A percentile compares a stretch with the other conserved stretches of the same genome.
Conservation (phyloP, 2,888 invertebrate species). For the Nymphalis polychloros region DNA sequence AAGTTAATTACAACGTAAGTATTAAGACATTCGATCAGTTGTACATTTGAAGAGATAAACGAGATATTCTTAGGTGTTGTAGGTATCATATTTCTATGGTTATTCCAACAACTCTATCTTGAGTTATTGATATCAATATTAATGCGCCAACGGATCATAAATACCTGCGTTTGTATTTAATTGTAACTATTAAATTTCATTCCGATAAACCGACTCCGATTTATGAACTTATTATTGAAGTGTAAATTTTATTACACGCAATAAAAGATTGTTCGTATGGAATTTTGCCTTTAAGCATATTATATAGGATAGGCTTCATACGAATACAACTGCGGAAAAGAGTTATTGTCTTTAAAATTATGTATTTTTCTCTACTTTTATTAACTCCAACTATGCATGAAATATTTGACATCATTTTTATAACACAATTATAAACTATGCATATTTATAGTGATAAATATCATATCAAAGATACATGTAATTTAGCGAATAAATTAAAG, state of each 20-base stretch:
- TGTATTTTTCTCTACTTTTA: too few species aligned
- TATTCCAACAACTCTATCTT: constrained; percentile 30
- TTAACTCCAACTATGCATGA: too few species aligned
- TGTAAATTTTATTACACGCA: constrained; percentile 9
- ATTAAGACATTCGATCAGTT: constrained; percentile 23
- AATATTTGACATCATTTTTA: too few species aligned
- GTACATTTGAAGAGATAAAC: constrained; percentile 15
- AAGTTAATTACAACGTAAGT: neutral
- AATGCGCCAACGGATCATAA: constrained; percentile 20
- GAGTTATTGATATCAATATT: constrained; percentile 33
- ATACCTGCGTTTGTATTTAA: constrained; percentile 32
- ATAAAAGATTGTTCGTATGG: neutral
- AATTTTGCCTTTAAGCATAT: too few species aligned
- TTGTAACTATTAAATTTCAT: constrained; percentile 34
- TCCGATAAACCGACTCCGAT: constrained; percentile 33
- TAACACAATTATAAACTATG: too few species aligned
- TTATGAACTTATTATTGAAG: constrained; percentile 24
- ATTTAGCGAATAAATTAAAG: neutral
- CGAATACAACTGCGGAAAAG: too few species aligned
- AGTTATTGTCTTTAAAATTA: too few species aligned
- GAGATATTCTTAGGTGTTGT: constrained; percentile 62
- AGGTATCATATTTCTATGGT: constrained; percentile 38
- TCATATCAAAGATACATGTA: neutral
- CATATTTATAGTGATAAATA: neutral
- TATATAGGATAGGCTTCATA: too few species aligned